phyloP scores from a whole-genome alignment of 2,113 vertebrate species.

The Nansenia antarctica region DNA sequence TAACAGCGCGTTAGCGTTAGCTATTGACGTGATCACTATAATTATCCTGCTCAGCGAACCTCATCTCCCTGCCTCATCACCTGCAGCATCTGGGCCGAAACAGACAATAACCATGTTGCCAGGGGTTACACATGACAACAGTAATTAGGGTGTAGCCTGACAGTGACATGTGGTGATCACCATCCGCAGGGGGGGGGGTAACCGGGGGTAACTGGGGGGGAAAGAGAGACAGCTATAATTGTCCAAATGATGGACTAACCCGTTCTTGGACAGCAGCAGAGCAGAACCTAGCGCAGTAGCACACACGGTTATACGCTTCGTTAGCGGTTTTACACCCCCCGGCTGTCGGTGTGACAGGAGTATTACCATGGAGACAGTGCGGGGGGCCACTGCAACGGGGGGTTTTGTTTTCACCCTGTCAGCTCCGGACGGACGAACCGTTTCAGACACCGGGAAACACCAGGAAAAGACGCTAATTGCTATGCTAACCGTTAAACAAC shows the following conservation, averaged over 20 bases:
- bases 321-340: too few relatives aligned
- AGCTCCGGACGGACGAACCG: too few relatives aligned
- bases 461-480: background rate
- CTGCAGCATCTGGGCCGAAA: slow-evolving; percentile 23
- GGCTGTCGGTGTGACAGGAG: too few relatives aligned
- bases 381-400: too few relatives aligned
- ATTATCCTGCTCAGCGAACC: slow-evolving; percentile 36
- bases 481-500: background rate
- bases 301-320: too few relatives aligned
- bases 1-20: background rate
- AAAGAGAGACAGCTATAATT: slow-evolving; percentile 8
- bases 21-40: slow-evolving; percentile 33
- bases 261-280: background rate
- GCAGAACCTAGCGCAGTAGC: too few relatives aligned
- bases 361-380: too few relatives aligned
- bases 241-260: slow-evolving; percentile 7
- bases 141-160: slow-evolving; percentile 33
- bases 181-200: background rate
- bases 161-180: slow-evolving; percentile 35
- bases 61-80: slow-evolving; percentile 7
- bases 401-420: too few relatives aligned
- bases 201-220: background rate
- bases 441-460: too few relatives aligned
- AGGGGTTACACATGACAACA: slow-evolving; percentile 21
- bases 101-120: slow-evolving; percentile 36